phyloP scores from a whole-genome alignment of 1,140 invertebrate genomes.

The Leptinotarsa texana region DNA sequence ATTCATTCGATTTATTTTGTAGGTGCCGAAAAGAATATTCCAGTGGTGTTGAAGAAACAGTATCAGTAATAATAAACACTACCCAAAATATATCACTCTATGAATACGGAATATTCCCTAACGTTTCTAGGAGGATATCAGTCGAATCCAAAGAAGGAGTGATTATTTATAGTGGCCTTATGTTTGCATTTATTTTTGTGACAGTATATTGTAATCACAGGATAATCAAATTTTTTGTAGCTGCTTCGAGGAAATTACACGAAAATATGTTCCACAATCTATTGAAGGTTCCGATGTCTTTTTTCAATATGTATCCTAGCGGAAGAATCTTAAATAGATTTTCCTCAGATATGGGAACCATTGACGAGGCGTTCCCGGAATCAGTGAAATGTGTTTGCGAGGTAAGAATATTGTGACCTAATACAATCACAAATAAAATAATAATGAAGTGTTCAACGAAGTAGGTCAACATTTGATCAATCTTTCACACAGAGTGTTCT shows the following conservation, averaged over 20 bases:
- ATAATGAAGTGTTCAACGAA: no score
- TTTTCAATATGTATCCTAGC: constrained; percentile 9
- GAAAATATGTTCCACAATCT: not conserved
- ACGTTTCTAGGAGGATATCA: not conserved
- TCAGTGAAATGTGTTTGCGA: not conserved
- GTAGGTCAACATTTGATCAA: no score
- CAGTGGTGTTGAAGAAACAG: not conserved
- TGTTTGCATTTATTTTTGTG: not conserved
- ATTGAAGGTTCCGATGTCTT: not conserved
- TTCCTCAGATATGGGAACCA: constrained; percentile 57
- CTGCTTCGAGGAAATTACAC: not conserved
- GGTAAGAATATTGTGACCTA: not conserved
- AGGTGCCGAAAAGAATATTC: not conserved
- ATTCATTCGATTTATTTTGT: no score
- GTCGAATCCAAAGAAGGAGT: not conserved
- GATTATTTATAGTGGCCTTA: not conserved
- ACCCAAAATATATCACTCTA: no score
- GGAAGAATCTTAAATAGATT: constrained; percentile 12
- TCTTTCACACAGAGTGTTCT: no score
- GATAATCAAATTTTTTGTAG: not conserved
- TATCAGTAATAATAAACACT: no score
- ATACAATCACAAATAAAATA: no score
- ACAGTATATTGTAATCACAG: not conserved
- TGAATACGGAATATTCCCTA: not conserved
- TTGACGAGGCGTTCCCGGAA: constrained; percentile 45